Evolutionary conservation across 2,113 vertebrate genomes (phyloP), one percentile per base, ranked within the genome.

Genomic region (Macaca nemestrina): DNA sequence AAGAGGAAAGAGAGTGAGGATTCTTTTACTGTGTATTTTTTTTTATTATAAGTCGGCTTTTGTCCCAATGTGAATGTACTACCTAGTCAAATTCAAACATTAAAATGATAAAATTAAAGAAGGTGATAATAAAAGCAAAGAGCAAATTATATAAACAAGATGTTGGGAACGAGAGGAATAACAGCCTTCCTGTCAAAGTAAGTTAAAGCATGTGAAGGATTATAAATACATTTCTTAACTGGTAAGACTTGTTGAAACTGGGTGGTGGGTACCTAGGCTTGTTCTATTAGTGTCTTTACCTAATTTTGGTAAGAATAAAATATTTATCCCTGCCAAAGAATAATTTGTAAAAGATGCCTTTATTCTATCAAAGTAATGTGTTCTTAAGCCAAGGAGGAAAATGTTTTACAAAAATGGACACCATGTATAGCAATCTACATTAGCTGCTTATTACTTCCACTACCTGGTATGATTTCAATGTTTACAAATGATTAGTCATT

Each of bases 61-160:
- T 59, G 7, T 61, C 50, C 38, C 22, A 75, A 55, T 88, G 23
- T 68, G 80, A 94, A 87, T 50, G 61, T 6, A 55, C 20, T 48
- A 92, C 13, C 32, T 92, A 70, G 23, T 95, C 52, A 97, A 94
- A 93, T n/a, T 85, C 59, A 78, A 52, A 23, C 59, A 72, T 59
- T 80, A 81, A 88, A 84, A 48, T 52, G 95, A 93, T 40, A 59
- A 78, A 86, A 85, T 95, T 93, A 78, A 93, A 88, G 55, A 82
- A 32, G 30, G n/a, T 61, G 35, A 81, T 81, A 35, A 85, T 72
- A 81, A 95, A 95, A 89, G 59, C 32, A 73, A 97, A 90, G 9
- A 78, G 20, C 9, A 86, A 89, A 59, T n/a, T 64, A 78, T 4
- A 70, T 73, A 64, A 91, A 90, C 0, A 68, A 88, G 59, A 68